Evolutionary conservation across 2,888 invertebrate species (phyloP).

Genomic region (Hirtodrosophila duncani): DNA sequence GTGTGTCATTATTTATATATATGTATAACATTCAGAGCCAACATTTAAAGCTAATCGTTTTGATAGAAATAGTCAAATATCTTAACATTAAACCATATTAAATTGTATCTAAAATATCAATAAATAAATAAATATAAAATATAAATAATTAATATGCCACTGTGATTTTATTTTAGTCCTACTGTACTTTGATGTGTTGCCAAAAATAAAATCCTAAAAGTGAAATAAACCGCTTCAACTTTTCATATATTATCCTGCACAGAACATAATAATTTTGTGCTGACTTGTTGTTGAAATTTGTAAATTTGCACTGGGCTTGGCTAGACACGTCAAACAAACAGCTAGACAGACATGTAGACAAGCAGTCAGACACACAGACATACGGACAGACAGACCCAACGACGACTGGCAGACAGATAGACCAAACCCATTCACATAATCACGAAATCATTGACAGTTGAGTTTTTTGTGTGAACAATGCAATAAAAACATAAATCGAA

Average conservation of each 20-base stretch:
- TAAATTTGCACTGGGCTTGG: slow-evolving; percentile 57
- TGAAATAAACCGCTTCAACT: no score
- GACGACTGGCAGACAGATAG: slow-evolving; percentile 15
- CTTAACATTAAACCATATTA: not conserved
- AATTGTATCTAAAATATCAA: not conserved
- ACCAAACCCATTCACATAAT: slow-evolving; percentile 46
- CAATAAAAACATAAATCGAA: slow-evolving; percentile 1
- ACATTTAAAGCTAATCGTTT: slow-evolving; percentile 1
- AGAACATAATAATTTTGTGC: slow-evolving; percentile 63
- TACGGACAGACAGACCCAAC: not conserved
- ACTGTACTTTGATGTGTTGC: no score
- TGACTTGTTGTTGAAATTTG: slow-evolving; percentile 71
- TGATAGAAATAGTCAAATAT: not conserved
- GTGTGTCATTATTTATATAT: no score
- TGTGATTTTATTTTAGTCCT: not conserved
- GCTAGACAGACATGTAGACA: slow-evolving; percentile 5
- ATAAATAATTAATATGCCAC: not conserved
- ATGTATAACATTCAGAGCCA: slow-evolving; percentile 5
- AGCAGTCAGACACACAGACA: slow-evolving; percentile 17
- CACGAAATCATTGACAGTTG: slow-evolving; percentile 55
- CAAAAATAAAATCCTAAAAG: no score
- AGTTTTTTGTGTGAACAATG: slow-evolving; percentile 33
- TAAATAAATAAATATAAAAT: not conserved
- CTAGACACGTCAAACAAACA: slow-evolving; percentile 29
- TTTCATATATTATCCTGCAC: slow-evolving; percentile 21